Base-by-base conservation (phyloP, 2,113 vertebrate genomes). In the Connochaetes taurinus region DNA sequence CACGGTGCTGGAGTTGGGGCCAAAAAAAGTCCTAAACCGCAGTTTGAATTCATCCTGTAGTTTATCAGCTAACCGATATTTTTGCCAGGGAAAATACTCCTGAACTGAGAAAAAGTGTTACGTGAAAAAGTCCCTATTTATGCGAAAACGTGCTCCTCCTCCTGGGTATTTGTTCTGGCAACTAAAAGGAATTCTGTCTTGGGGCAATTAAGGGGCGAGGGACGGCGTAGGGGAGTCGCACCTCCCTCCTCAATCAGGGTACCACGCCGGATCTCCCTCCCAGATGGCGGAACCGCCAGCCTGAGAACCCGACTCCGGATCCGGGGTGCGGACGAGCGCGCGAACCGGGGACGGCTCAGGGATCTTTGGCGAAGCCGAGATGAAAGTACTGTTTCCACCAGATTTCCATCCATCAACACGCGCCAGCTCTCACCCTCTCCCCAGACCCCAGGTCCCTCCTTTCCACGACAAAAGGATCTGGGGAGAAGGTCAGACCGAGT, bases 401-500 rank as follows among this genome's bases (percentile, higher is more conserved):
- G 47, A 43, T 33, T 3, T 4, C 31, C 43, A 40, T 16, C 62
- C 47, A 1, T 25, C 15, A 86, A 36, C 9, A 0, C 0, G 27
- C 58, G 12, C 90, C 12, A 2, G 9, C 5, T 5, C 50, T n/a
- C 17, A 6, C 17, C 0, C 55, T 33, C 64, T 55, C 45, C 25
- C 1, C 57, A 58, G 0, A 14, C 10, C 53, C 55, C 14, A 2
- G 57, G 16, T 8, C 58, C 40, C 84, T 21, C 1, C 12, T 29
- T 45, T 64, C 78, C 23, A 15, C 33, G 1, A 15, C 31, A 14
- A 67, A 80, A 53, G 81, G 85, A 90, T 0, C 17, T 31, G 82
- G 33, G 33, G 23, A 27, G 53, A 1, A 6, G 47, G 11, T 14
- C 3, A 4, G 12, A 45, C 58, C 2, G 14, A 6, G 7, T 4